phyloP scores from a whole-genome alignment of 1,140 invertebrate genomes.

The Eumeta japonica region DNA sequence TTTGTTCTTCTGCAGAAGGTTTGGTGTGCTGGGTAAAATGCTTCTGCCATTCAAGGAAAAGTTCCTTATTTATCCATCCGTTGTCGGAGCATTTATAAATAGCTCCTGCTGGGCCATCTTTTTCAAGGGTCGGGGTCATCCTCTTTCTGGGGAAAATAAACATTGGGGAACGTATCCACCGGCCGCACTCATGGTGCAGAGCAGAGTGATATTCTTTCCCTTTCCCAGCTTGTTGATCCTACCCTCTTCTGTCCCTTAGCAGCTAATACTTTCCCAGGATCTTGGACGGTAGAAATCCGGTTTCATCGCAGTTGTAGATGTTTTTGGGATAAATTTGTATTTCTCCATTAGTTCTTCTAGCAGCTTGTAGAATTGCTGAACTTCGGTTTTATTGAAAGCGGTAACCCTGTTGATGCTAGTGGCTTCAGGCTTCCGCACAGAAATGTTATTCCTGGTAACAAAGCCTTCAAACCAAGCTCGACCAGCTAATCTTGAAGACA shows the following conservation, averaged over 20 bases:
- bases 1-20: conserved; percentile 21
- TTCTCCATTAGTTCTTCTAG: conserved; percentile 22
- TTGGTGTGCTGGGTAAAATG: conserved; percentile 39
- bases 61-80: conserved; percentile 31
- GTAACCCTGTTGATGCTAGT: conserved; percentile 25
- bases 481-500: conserved; percentile 20
- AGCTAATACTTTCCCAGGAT: conserved; percentile 37
- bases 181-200: conserved; percentile 24
- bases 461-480: conserved; percentile 18
- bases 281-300: conserved; percentile 45
- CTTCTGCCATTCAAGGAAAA: conserved; percentile 36
- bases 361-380: conserved; percentile 16
- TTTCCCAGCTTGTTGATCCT: too few species aligned
- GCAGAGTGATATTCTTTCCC: conserved; percentile 26
- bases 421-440: too few species aligned
- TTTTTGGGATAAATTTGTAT: conserved; percentile 18
- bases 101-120: conserved; percentile 26
- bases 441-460: conserved; percentile 22
- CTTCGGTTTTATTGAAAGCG: conserved; percentile 26
- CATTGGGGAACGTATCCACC: too few species aligned
- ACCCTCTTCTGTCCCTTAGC: conserved; percentile 25
- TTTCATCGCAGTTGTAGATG: conserved; percentile 38
- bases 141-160: conserved; percentile 36
- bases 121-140: conserved; percentile 22
- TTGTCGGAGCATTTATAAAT: conserved; percentile 25